Base-by-base conservation (phyloP, 2,888 invertebrate species). In the Habroteleia sp. region DNA sequence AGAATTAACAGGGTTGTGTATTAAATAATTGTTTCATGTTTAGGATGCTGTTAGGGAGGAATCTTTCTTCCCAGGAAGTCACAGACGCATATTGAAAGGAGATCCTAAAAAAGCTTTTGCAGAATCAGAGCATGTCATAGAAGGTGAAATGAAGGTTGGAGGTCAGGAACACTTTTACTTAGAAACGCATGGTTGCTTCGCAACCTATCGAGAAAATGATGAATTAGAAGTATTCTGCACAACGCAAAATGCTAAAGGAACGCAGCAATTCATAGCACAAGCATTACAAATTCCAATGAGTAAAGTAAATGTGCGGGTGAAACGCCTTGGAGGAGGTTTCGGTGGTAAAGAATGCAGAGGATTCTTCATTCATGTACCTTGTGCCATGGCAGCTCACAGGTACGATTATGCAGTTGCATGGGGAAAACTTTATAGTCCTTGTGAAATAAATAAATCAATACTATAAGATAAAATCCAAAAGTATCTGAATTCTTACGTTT, bases 131-230 rank as follows among this genome's bases (percentile, higher is more conserved):
- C 92, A 94, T 84, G 88, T 95, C n/a, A 85, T 97, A 23, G 94
- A 95, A 89, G 96, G 96, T 0, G 92, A 94, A 79, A 90, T 93
- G 46, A 90, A 93, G 65, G 93, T 95, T 82, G 97, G 97, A 4
- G 97, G 96, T 0, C 98, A 99, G 88, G 98, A 98, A 86, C 99
- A 99, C 87, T 98, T 99, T 88, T 99, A 98, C 89, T 89, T 99
- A 82, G 98, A 98, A 89, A 95, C 97, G 0, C 92, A 95, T 76
- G 92, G 92, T 0, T 90, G 92, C 1, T 89, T 94, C 77, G 94
- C 92, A 0, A 89, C 93, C 31, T 94, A 94, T 0, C 92, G 92
- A 80, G 91, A 91, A 80, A 91, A 91, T 79, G 92, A 94, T 76
- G 97, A 97, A 89, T 89, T 97, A 77, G 96, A 96, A 85, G 88